Conservation (phyloP, 1,140 invertebrate species). For the Scylla paramamosain region DNA sequence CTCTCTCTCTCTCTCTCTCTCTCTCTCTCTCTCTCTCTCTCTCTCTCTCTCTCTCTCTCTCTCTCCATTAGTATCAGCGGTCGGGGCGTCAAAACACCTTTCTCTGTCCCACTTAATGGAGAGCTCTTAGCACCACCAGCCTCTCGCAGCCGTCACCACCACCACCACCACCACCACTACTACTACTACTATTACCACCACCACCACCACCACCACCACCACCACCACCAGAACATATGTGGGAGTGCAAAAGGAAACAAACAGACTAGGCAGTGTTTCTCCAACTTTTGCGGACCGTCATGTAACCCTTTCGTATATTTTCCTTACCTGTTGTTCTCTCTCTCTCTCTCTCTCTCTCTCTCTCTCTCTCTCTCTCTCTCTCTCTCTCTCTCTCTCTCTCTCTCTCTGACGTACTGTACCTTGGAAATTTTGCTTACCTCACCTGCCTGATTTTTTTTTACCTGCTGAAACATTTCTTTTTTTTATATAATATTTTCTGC, state of each 20-base stretch:
- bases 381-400: constrained; percentile 2
- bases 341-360: constrained; percentile 41
- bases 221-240: not conserved
- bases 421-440: not conserved
- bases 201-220: constrained; percentile 6
- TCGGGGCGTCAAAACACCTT: not conserved
- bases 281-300: too few species aligned
- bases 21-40: constrained; percentile 18
- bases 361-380: constrained; percentile 2
- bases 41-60: constrained; percentile 20
- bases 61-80: not conserved
- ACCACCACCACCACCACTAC: not conserved
- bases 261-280: too few species aligned
- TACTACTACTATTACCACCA: not conserved
- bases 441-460: too few species aligned
- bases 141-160: not conserved
- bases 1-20: constrained; percentile 7
- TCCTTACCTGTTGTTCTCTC: not conserved
- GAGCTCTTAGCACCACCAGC: not conserved
- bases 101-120: not conserved
- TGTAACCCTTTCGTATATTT: too few species aligned
- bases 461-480: too few species aligned
- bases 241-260: too few species aligned
- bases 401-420: not conserved
- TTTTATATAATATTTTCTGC: too few species aligned